phyloP scores from a whole-genome alignment of 2,888 invertebrate genomes.

The Cabera pusaria region DNA sequence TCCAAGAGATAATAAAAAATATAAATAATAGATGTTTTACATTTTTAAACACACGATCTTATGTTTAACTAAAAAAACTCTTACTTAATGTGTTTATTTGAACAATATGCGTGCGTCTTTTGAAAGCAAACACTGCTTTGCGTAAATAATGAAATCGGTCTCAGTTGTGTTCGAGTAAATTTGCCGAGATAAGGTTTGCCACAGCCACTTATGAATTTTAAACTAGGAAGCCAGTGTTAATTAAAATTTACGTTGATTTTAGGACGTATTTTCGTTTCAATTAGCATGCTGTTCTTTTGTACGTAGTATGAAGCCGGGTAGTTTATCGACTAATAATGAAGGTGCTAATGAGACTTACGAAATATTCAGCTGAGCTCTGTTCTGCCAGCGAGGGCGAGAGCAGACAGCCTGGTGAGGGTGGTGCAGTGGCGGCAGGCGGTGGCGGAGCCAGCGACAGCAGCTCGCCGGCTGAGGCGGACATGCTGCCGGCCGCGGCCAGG shows the following conservation, averaged over 20 bases:
- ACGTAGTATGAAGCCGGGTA: too few relatives aligned
- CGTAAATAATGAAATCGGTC: slow-evolving; percentile 33
- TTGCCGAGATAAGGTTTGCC: slow-evolving; percentile 5
- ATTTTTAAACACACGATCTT: slow-evolving; percentile 12
- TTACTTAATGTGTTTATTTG: slow-evolving; percentile 12
- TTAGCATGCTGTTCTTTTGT: too few relatives aligned
- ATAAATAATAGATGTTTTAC: too few relatives aligned
- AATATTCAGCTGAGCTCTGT: slow-evolving; percentile 69
- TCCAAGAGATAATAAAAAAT: too few relatives aligned
- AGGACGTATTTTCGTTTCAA: too few relatives aligned
- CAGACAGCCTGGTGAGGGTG: slow-evolving; percentile 74
- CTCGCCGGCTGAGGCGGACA: slow-evolving; percentile 73
- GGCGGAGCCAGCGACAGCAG: slow-evolving; percentile 73
- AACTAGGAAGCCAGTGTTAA: too few relatives aligned
- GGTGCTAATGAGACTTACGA: too few relatives aligned
- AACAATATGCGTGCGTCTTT: slow-evolving; percentile 30
- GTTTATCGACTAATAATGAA: too few relatives aligned
- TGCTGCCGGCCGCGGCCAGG: slow-evolving; percentile 72
- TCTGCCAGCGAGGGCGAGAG: slow-evolving; percentile 73
- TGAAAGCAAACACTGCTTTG: slow-evolving; percentile 29
- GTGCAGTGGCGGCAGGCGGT: slow-evolving; percentile 74
- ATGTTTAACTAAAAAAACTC: slow-evolving; percentile 3
- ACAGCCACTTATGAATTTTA: too few relatives aligned
- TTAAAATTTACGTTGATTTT: too few relatives aligned
- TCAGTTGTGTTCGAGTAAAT: slow-evolving; percentile 14